Conservation (phyloP, 2,888 invertebrate genomes). For the Nebria brevicollis region DNA sequence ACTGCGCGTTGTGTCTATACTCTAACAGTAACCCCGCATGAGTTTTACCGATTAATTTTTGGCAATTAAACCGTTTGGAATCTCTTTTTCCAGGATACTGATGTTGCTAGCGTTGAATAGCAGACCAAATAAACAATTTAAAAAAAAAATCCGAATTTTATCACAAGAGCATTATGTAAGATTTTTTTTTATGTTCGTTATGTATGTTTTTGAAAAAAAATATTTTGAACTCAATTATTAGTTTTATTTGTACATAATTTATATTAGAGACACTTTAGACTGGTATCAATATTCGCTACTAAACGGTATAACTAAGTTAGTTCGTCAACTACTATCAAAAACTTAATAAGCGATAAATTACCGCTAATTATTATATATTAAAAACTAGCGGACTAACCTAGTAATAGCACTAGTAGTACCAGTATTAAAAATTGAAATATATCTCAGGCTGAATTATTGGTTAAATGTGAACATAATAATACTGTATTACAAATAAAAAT, state of each 20-base stretch:
- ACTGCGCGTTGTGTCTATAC: background rate
- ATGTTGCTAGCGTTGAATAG: conserved; percentile 41
- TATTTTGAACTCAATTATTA: background rate
- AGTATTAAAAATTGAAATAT: background rate
- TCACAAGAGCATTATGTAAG: background rate
- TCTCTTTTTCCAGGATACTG: conserved; percentile 39
- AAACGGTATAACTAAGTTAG: too few relatives aligned
- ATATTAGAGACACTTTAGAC: background rate
- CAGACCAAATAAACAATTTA: conserved; percentile 40
- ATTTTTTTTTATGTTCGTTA: conserved; percentile 33
- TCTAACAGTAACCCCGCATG: background rate
- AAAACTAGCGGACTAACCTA: too few relatives aligned
- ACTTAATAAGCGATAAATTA: too few relatives aligned
- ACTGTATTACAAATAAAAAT: conserved; percentile 36
- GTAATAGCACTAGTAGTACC: too few relatives aligned
- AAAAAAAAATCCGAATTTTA: conserved; percentile 33
- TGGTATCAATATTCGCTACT: too few relatives aligned
- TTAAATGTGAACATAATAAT: conserved; percentile 40
- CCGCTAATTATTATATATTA: too few relatives aligned
- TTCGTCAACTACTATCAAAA: too few relatives aligned
- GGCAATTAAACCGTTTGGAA: conserved; percentile 27
- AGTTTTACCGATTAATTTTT: background rate
- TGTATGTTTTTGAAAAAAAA: conserved; percentile 21
- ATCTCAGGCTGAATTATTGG: conserved; percentile 28
- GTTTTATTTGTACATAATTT: background rate